Evolutionary conservation across 2,888 invertebrate species (phyloP), one percentile per base, ranked within the genome.

Genomic region (Phanerotoma sp.): DNA sequence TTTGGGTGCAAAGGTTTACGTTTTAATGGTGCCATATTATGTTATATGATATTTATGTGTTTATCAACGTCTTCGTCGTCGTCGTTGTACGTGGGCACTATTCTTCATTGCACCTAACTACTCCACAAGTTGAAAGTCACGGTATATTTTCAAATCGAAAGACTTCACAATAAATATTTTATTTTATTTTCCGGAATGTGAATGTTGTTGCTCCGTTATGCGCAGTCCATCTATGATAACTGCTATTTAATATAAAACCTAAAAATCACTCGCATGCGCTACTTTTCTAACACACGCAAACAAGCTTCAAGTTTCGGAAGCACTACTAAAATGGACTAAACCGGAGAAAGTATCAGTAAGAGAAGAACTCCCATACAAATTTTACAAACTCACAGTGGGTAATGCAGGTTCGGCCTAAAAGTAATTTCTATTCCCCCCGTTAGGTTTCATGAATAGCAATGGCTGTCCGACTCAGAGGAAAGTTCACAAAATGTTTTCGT

Each of bases 21-120:
- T 44, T 68, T 72, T 2, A 66, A 62, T 13, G 67, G 65, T 48
- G 67, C 65, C 72, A 72, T 72, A 50, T 30, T 53, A 5, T 20
- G 30, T n/a, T n/a, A n/a, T n/a, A n/a, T n/a, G 18, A n/a, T n/a
- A 7, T 32, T 42, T 21, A 9, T 4, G n/a, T 49, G 2, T 49
- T 46, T 15, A 7, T 35, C 21, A 21, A 10, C 21, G 15, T 11
- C 16, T 15, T 18, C n/a, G 38, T 38, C 38, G 16, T 49, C 30
- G 18, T 20, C 38, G 28, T 40, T 6, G 13, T 11, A 30, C 13
- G 30, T 49, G 18, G 3, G 11, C 45, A 25, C 45, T 28, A 15
- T 15, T 42, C 9, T 21, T 22, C 25, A 42, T 25, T 13, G 21
- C 22, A 20, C 5, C 9, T 42, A 25, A 25, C 21, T 22, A 42